phyloP scores from a whole-genome alignment of 2,113 vertebrate genomes.

The Aplodontia rufa region DNA sequence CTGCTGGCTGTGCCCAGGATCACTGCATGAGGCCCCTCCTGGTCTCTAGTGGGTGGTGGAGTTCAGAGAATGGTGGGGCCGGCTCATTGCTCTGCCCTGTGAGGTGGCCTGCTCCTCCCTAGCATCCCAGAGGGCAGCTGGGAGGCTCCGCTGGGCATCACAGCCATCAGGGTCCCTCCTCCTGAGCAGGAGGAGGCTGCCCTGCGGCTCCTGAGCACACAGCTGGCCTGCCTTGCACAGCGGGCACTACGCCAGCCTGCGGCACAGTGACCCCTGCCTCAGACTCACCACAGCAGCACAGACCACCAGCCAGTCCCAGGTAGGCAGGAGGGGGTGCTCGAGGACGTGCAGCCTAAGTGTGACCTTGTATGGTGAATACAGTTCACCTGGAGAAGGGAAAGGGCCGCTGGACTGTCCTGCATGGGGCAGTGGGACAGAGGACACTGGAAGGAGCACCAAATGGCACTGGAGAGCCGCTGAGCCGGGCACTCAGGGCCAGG shows the following conservation, averaged over 20 bases:
- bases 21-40: not conserved
- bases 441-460: not conserved
- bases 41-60: not conserved
- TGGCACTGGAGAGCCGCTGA: not conserved
- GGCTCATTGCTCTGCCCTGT: not conserved
- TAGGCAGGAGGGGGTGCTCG: not conserved
- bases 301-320: rapidly evolving
- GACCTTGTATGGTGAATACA: not conserved
- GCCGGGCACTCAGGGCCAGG: not conserved
- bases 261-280: not conserved
- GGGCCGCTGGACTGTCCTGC: not conserved
- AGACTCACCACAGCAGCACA: not conserved
- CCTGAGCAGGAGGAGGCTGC: not conserved
- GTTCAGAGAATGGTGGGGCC: not conserved
- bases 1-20: not conserved
- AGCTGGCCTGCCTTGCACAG: no score
- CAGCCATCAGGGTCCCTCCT: not conserved
- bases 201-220: not conserved
- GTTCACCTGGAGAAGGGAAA: not conserved
- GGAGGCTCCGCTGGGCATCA: rapidly evolving
- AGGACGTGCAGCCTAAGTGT: rapidly evolving
- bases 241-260: not conserved
- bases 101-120: rapidly evolving
- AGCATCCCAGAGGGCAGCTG: rapidly evolving
- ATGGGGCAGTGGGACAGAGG: not conserved